Evolutionary conservation across 2,888 invertebrate genomes (phyloP), one percentile per base, ranked within the genome.

Genomic region (Rhogogaster chlorosoma): DNA sequence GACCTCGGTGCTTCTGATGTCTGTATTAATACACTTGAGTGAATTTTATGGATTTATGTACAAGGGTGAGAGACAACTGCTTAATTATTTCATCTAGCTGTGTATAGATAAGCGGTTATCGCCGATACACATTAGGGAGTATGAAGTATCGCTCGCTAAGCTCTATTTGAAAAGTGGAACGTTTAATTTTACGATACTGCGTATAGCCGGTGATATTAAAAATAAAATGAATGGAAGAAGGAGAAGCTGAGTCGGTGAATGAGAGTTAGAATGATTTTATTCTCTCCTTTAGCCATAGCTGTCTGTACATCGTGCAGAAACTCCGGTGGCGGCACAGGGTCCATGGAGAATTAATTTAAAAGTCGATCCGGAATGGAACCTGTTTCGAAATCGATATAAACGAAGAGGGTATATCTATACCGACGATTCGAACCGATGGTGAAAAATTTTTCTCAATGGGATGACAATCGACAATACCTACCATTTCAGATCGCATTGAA

Each of bases 331-430:
- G 42, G 18, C 18, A 36, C 38, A 53, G 15, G 36, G 80, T 61
- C 36, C 57, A 53, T 22, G 38, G n/a, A 70, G 83, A 70, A 83
- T 83, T 70, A 83, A 87, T 88, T 87, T 88, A 86, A 89, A 88
- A 88, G 87, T 88, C 88, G 83, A 89, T 89, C 80, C 84, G 67
- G 42, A 32, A 71, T 57, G 85, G 82, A 85, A 90, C 90, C 88
- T 87, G 90, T 90, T 89, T 85, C 85, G 86, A 85, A 77, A 73
- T 29, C 61, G 82, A 85, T 29, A 85, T 84, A 53, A 83, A 67
- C 83, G 77, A 84, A 85, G 80, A 84, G 49, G 71, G 49, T 57
- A 82, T 61, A n/a, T 87, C 42, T 80, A 22, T 10, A 42, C 45
- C 26, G 18, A 29, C 83, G 53, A 22, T n/a, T n/a, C 67, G 29